Evolutionary conservation across 2,888 invertebrate species (phyloP), one percentile per base, ranked within the genome.

Genomic region (Amiota mariae): DNA sequence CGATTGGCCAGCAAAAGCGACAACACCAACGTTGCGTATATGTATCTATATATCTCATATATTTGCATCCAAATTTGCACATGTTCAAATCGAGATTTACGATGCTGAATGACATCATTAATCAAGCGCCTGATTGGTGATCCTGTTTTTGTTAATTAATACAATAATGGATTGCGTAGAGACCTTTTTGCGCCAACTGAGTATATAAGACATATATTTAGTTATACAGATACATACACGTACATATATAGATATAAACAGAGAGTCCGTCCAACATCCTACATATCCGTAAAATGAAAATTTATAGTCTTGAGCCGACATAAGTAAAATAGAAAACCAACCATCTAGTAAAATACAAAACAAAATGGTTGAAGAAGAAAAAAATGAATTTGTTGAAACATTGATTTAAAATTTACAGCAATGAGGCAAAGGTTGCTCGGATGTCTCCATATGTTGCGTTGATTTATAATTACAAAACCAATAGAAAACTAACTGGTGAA

Each of bases 101-200:
- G 89, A 88, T 81, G 85, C 82, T 82, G 83, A 87, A 86, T 89
- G 89, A 89, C 89, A 89, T 89, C 89, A 89, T 89, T 89, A 89
- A 89, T 89, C 89, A 89, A 89, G 87, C 88, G 85, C 84, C 89
- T 89, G 89, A 89, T 89, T 89, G 89, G 89, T 89, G 89, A 89
- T 89, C 89, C 89, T 89, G 89, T 89, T 89, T 88, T 88, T 89
- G 89, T 89, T 89, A 89, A 89, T 89, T 89, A 89, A 89, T 89
- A 89, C 89, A 89, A 89, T 89, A 89, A 89, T 89, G 86, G 87
- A 89, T 89, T 85, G 89, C 85, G 80, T 79, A 79, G 72, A 71
- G 79, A 78, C 75, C 70, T 36, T 36, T 36, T 36, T 36, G 36
- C 36, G 36, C 36, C 36, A 36, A 36, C 36, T 36, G 36, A 36